Conservation (phyloP, 2,797 vertebrate species). For the Coracias cyanogaster region DNA sequence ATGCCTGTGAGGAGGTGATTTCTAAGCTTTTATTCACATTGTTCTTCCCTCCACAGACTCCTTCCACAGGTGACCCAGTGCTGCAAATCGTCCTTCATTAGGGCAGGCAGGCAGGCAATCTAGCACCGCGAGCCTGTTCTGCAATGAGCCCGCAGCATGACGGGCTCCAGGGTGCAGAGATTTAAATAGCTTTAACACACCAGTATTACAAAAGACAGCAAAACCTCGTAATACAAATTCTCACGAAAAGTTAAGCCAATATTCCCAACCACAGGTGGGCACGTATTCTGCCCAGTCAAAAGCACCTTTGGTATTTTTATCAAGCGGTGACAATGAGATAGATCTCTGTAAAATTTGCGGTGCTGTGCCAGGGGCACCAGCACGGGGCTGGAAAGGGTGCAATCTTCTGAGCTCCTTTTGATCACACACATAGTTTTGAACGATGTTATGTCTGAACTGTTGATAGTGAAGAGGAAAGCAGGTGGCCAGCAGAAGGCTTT, state of each 20-base stretch:
- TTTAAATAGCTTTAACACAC: neutral
- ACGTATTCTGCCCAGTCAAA: neutral
- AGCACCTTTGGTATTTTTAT: neutral
- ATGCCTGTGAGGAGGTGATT: no score
- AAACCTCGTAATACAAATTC: neutral
- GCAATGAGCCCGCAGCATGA: neutral
- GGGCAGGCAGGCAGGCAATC: neutral
- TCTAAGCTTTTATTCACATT: neutral
- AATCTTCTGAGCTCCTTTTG: neutral
- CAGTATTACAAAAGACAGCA: neutral
- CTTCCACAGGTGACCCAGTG: neutral
- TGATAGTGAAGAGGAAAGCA: neutral
- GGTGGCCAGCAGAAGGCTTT: neutral
- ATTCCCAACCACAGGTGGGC: accelerated
- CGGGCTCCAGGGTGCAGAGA: neutral
- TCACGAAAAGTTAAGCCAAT: neutral
- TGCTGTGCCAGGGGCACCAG: neutral
- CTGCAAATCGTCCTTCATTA: neutral
- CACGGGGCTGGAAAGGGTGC: accelerated
- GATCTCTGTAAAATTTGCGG: neutral
- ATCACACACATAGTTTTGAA: neutral
- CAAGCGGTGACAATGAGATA: neutral
- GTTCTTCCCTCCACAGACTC: neutral
- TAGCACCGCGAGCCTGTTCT: neutral
- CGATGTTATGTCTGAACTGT: no score